A percentile compares a stretch with the other conserved stretches of the same genome.
phyloP scores from a whole-genome alignment of 1,140 invertebrate genomes.

The Drosophila sturtevanti region DNA sequence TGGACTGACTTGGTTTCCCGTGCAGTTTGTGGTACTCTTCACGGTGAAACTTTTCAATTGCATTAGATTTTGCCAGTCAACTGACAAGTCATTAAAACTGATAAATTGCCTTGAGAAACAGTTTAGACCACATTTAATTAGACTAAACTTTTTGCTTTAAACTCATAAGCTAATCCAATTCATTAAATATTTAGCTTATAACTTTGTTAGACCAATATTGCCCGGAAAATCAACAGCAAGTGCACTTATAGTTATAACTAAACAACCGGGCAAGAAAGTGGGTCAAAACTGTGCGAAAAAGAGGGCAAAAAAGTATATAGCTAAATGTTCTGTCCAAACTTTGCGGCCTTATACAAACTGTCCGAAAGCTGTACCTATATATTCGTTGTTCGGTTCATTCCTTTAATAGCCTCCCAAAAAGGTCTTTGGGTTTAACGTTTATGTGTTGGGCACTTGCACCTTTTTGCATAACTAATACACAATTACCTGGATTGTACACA shows the following conservation, averaged over 20 bases:
- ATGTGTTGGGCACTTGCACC: not conserved
- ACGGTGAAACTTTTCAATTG: constrained; percentile 73
- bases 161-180: constrained; percentile 66
- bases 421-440: not conserved
- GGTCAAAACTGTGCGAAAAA: not conserved
- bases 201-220: constrained; percentile 46
- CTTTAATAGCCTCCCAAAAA: not conserved
- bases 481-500: not conserved
- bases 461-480: constrained; percentile 30
- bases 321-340: not conserved
- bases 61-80: constrained; percentile 67
- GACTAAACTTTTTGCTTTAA: constrained; percentile 52
- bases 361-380: too few species aligned
- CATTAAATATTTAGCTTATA: constrained; percentile 72
- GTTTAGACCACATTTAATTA: constrained; percentile 70
- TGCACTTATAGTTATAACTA: constrained; percentile 52
- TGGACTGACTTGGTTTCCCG: constrained; percentile 19
- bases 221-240: constrained; percentile 29
- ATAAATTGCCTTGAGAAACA: constrained; percentile 70
- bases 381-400: not conserved
- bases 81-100: constrained; percentile 77
- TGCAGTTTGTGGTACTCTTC: constrained; percentile 22
- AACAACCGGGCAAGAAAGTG: not conserved
- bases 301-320: not conserved
- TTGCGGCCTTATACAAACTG: not conserved